Evolutionary conservation across 2,113 vertebrate species (phyloP).

Genomic region (Beaufortia kweichowensis): DNA sequence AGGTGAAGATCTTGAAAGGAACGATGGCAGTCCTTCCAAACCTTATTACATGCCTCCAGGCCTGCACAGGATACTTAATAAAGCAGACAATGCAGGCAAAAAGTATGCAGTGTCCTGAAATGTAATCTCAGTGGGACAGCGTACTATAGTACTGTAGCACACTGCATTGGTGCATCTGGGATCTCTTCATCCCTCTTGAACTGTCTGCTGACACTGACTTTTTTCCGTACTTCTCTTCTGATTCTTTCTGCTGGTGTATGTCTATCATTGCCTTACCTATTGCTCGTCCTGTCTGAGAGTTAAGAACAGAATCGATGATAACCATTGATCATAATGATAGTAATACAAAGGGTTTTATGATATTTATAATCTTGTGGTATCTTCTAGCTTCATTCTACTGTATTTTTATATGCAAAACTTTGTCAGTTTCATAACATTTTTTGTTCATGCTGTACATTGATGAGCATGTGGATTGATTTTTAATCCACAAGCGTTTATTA

Average conservation of each 20-base stretch:
- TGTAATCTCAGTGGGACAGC: background rate
- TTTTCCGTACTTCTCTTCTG: conserved; percentile 44
- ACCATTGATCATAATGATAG: background rate
- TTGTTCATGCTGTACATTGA: conserved; percentile 7
- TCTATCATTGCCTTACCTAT: conserved; percentile 70
- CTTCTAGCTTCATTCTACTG: background rate
- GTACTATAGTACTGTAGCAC: background rate
- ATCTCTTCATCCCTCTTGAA: conserved; percentile 58
- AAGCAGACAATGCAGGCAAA: conserved; percentile 80
- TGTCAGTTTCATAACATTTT: background rate
- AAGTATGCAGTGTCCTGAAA: conserved; percentile 73
- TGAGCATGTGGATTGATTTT: background rate
- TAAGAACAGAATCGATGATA: background rate
- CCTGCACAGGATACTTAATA: conserved; percentile 87
- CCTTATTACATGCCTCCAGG: conserved; percentile 93
- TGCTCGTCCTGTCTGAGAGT: conserved; percentile 46
- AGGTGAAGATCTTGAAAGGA: conserved; percentile 98
- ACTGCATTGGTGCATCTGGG: conserved; percentile 27
- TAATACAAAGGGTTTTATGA: background rate
- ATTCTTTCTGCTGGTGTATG: conserved; percentile 51
- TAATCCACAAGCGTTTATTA: conserved; percentile 11
- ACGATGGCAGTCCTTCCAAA: conserved; percentile 88
- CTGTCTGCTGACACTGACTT: conserved; percentile 62
- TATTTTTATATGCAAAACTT: background rate
- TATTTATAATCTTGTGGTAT: background rate